Evolutionary conservation across 2,888 invertebrate species (phyloP).

Genomic region (Eupelmus urozonus): DNA sequence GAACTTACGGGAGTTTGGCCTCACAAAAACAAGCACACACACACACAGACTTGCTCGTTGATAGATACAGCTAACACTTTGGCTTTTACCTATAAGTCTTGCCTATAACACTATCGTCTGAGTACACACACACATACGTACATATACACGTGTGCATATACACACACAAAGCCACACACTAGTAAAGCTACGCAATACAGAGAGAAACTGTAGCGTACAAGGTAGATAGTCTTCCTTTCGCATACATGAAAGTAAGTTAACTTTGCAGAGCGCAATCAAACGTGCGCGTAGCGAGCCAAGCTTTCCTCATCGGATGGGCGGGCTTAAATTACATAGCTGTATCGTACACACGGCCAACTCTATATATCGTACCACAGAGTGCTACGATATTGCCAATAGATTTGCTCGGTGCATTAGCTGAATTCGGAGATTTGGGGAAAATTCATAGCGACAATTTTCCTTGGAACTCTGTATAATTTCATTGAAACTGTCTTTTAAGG

Average conservation of each 20-base stretch:
- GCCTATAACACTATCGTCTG: too few relatives aligned
- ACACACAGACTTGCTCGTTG: too few relatives aligned
- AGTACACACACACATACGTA: background rate
- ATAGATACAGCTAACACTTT: too few relatives aligned
- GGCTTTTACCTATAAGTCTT: too few relatives aligned
- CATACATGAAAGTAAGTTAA: background rate
- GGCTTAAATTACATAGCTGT: slow-evolving; percentile 3
- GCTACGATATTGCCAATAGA: background rate
- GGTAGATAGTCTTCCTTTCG: background rate
- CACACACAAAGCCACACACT: background rate
- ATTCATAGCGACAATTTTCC: too few relatives aligned
- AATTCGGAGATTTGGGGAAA: too few relatives aligned
- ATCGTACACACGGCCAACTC: background rate
- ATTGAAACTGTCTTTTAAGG: too few relatives aligned
- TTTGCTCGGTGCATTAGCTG: too few relatives aligned
- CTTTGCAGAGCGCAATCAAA: background rate
- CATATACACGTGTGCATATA: background rate
- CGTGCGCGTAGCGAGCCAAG: background rate
- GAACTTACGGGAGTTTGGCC: too few relatives aligned
- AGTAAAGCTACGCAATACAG: background rate
- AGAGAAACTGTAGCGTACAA: background rate
- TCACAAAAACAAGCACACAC: too few relatives aligned
- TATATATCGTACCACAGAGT: background rate
- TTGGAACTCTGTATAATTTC: too few relatives aligned
- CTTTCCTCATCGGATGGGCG: background rate